Evolutionary conservation across 2,113 vertebrate genomes (phyloP), one percentile per base, ranked within the genome.

Genomic region (Vulpes lagopus): DNA sequence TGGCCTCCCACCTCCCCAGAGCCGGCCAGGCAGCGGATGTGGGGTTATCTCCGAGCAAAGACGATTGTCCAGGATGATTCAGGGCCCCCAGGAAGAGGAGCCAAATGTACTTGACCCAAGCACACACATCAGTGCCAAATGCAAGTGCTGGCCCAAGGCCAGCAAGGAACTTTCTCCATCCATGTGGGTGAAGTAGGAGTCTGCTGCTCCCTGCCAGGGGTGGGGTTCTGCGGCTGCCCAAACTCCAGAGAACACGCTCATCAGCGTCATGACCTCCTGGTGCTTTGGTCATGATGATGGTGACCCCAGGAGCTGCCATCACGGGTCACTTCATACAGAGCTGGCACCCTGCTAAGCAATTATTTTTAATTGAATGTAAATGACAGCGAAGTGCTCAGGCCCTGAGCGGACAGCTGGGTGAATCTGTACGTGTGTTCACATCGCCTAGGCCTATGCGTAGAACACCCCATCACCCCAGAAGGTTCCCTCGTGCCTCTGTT

Each of bases 121-220:
- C 73, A 84, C 55, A 25, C 15, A 25, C 43, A 15, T 88, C 71
- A 30, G 20, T 0, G 49, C 94, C 97, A 97, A 97, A 97, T 97
- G 97, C 91, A 96, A 81, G 53, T 67, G 60, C 92, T 98, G 98
- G 97, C 55, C 82, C 0, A 0, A 38, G 25, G 98, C 97, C 98
- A 98, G 27, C 25, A 20, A 73, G 93, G 57, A 71, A 62, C 55
- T 15, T 64, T 64, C 59, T 82, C 83, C 55, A 11, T 35, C 49
- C 79, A 8, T 2, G 38, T 53, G 80, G 84, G 14, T 0, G 0
- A 53, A 59, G 87, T 2, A 53, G 59, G 79, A 27, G 69, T 8
- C 91, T 35, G 30, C 93, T 79, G 30, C 93, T 79, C 84, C 43
- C 57, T 5, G 91, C 74, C 78, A 81, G 91, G 80, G 96, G 90